Percentiles rank a stretch among this genome's conserved stretches.
These are phyloP conservation scores for Todiramphus chloris DNA, from an alignment of 2,113 vertebrate species.

Conservation along the genomic window DNA sequence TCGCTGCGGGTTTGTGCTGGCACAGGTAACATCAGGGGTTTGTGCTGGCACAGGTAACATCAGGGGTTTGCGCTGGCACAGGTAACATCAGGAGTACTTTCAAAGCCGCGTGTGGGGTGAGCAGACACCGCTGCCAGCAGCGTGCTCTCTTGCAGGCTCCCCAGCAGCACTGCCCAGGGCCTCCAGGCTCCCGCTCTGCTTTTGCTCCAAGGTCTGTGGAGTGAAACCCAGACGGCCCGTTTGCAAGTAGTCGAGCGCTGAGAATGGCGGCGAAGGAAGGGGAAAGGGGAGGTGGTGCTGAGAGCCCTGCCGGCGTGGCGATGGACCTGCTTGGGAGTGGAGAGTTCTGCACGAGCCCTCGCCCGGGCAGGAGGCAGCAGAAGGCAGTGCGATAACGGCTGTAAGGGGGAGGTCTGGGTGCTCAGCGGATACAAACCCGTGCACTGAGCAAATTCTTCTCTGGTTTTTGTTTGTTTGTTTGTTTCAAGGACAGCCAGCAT, in stretches of 20 bases:
- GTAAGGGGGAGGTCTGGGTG: not conserved
- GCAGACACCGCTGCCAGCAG: not conserved
- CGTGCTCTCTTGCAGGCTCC: not conserved
- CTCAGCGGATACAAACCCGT: not conserved
- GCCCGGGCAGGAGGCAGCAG: not conserved
- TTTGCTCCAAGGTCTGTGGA: not conserved
- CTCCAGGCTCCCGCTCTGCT: rapidly evolving
- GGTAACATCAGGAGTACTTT: not conserved
- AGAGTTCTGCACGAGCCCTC: rapidly evolving
- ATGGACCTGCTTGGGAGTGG: not conserved
- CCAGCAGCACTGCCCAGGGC: not conserved
- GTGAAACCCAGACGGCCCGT: not conserved
- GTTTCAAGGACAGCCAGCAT: rapidly evolving
- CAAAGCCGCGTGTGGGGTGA: not conserved
- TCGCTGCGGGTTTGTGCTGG: rapidly evolving
- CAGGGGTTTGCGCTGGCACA: not conserved
- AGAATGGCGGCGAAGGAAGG: not conserved
- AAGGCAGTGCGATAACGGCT: rapidly evolving
- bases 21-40: not conserved
- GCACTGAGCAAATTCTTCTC: not conserved
- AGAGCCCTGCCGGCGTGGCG: rapidly evolving
- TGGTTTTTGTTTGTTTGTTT: not conserved
- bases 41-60: not conserved
- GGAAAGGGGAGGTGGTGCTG: not conserved
- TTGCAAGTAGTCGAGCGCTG: not conserved